A percentile compares a stretch with the other conserved stretches of the same genome.
phyloP scores from a whole-genome alignment of 2,797 vertebrate genomes.

The Alcedo atthis region DNA sequence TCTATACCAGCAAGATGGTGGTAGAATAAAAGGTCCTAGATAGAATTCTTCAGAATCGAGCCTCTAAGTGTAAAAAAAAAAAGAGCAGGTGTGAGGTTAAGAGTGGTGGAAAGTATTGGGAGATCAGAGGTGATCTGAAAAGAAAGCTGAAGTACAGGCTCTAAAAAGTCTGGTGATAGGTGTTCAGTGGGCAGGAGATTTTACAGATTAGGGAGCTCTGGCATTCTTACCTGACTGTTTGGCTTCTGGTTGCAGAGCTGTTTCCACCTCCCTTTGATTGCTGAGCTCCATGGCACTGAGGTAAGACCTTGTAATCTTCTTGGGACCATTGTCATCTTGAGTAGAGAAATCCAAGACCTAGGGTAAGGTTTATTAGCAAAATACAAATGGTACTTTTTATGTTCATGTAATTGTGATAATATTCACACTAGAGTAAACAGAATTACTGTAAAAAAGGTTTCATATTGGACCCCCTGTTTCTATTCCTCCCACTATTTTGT shows the following conservation, averaged over 20 bases:
- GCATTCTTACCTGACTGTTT: rapidly evolving
- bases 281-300: rapidly evolving
- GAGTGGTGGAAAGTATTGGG: neutral
- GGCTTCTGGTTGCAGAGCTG: neutral
- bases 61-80: neutral
- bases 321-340: neutral
- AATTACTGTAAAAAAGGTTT: neutral
- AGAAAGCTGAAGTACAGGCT: neutral
- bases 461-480: neutral
- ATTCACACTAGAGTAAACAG: neutral
- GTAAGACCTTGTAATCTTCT: neutral
- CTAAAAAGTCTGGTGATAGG: rapidly evolving
- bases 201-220: neutral
- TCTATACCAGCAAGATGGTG: neutral
- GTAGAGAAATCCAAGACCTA: neutral
- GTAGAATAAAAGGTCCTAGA: neutral
- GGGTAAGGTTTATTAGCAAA: neutral
- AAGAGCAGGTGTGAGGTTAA: neutral
- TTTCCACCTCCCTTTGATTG: neutral
- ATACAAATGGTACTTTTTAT: neutral
- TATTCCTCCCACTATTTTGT: neutral
- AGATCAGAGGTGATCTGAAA: neutral
- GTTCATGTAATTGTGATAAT: neutral
- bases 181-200: neutral
- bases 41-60: neutral